Evolutionary conservation across 2,797 vertebrate species (phyloP).

Genomic region (Coracias cyanogaster): DNA sequence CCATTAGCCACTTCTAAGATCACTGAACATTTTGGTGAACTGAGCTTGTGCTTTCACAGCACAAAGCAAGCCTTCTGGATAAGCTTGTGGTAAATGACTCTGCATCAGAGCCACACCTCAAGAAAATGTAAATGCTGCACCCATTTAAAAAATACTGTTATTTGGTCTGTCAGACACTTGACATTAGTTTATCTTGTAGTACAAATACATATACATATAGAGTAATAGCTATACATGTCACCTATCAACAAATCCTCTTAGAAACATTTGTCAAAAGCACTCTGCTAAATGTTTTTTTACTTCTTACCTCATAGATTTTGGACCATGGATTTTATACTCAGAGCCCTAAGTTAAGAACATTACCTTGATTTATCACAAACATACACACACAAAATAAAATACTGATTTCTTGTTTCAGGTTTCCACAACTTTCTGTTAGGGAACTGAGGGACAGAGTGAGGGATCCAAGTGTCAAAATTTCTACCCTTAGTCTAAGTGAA

Average conservation of each 20-base stretch:
- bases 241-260: constrained; percentile 26
- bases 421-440: neutral
- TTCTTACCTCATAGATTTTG: neutral
- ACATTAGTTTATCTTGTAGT: neutral
- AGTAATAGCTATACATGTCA: neutral
- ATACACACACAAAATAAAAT: neutral
- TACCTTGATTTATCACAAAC: neutral
- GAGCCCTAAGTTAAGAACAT: neutral
- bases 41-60: neutral
- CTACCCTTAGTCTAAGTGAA: rapidly evolving
- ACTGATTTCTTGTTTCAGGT: neutral
- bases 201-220: neutral
- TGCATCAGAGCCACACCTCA: neutral
- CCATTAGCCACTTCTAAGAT: neutral
- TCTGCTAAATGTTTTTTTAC: neutral
- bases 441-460: neutral
- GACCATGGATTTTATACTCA: neutral
- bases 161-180: constrained; percentile 2
- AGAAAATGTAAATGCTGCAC: neutral
- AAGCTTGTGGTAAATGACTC: neutral
- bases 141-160: neutral
- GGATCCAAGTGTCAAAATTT: neutral
- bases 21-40: neutral
- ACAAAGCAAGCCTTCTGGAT: neutral
- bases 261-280: neutral